Evolutionary conservation across 2,113 vertebrate genomes (phyloP).

Genomic region (Nematolebias whitei): DNA sequence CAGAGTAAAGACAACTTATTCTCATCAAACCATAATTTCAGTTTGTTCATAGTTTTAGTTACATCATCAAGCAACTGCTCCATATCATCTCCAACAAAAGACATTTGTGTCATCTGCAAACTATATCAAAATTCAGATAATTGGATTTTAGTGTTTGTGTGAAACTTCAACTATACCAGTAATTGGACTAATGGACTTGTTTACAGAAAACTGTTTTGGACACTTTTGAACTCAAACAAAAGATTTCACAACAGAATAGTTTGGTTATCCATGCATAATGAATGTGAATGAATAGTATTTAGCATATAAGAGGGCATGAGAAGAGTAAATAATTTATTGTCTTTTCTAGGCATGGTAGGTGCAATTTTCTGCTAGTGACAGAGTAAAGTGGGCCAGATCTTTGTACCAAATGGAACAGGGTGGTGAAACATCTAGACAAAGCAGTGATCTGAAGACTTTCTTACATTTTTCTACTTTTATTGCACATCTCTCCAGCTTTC

Average conservation of each 20-base stretch:
- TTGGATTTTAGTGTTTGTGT: not conserved
- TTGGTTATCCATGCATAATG: constrained; percentile 23
- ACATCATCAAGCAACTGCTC: too few relatives aligned
- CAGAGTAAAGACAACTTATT: too few relatives aligned
- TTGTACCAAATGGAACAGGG: constrained; percentile 74
- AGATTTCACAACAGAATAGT: constrained; percentile 6
- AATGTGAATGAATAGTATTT: constrained; percentile 60
- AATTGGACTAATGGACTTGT: too few relatives aligned
- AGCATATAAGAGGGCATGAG: constrained; percentile 71
- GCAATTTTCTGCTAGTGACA: constrained; percentile 73
- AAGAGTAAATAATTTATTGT: constrained; percentile 84
- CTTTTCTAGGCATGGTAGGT: constrained; percentile 73
- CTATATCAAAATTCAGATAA: not conserved
- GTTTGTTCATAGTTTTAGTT: too few relatives aligned
- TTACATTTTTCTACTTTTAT: constrained; percentile 56
- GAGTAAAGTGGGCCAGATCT: constrained; percentile 72
- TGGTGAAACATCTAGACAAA: constrained; percentile 73
- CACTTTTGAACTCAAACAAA: constrained; percentile 12
- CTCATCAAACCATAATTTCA: too few relatives aligned
- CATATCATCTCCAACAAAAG: too few relatives aligned
- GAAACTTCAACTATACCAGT: not conserved
- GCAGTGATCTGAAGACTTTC: constrained; percentile 84
- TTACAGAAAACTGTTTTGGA: constrained; percentile 9
- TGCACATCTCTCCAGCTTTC: constrained; percentile 68
- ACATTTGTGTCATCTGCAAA: too few relatives aligned